phyloP scores from a whole-genome alignment of 2,888 invertebrate genomes.

The Meghimatium bilineatum region DNA sequence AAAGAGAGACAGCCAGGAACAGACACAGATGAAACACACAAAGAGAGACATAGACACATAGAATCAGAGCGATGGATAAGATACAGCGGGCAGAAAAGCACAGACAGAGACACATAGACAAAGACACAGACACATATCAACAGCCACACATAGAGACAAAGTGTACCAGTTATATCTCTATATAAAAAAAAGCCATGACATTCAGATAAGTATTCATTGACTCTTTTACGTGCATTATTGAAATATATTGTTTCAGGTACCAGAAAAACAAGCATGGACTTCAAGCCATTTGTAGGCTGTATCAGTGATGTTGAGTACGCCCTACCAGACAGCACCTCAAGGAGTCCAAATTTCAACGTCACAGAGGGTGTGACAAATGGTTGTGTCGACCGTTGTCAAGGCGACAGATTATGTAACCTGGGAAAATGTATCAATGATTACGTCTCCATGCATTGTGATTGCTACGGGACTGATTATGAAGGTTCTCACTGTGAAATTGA shows the following conservation, averaged over 20 bases:
- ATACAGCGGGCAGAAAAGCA: no score
- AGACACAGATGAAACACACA: no score
- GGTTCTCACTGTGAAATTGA: conserved; percentile 93
- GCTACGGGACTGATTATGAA: conserved; percentile 93
- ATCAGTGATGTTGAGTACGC: conserved; percentile 61
- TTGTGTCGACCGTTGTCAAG: conserved; percentile 84
- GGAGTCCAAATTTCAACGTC: conserved; percentile 51
- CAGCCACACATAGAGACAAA: no score
- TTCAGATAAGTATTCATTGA: no score
- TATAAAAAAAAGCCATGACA: no score
- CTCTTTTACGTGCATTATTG: no score
- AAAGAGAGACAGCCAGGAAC: no score
- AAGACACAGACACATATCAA: no score
- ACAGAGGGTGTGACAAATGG: conserved; percentile 80
- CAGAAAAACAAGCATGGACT: background rate
- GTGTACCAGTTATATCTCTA: no score
- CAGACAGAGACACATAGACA: no score
- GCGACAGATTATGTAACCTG: conserved; percentile 86
- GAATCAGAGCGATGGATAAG: no score
- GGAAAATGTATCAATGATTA: conserved; percentile 96
- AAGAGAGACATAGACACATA: no score
- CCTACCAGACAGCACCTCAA: conserved; percentile 53
- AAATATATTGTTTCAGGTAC: background rate
- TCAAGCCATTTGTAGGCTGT: conserved; percentile 64
- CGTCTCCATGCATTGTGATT: conserved; percentile 91